phyloP scores from a whole-genome alignment of 2,113 vertebrate genomes.

The Ameiurus melas region DNA sequence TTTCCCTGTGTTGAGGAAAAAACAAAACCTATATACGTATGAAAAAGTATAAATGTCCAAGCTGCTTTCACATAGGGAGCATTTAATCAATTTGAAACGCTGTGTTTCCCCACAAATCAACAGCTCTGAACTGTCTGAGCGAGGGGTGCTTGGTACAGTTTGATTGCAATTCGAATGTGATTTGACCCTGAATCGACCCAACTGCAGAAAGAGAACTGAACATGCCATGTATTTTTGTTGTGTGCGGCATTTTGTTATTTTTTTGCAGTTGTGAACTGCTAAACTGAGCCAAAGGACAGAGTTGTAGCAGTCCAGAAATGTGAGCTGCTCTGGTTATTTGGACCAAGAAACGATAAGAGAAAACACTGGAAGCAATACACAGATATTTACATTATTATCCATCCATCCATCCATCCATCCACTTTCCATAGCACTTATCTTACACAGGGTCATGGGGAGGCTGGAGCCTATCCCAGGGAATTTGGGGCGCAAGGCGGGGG shows the following conservation, averaged over 20 bases:
- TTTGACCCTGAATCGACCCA: background rate
- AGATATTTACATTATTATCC: background rate
- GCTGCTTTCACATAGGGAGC: background rate
- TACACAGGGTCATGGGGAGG: no score
- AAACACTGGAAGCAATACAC: background rate
- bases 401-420: no score
- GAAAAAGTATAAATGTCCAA: background rate
- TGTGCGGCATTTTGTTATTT: background rate
- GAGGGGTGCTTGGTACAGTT: background rate
- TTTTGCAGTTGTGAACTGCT: background rate
- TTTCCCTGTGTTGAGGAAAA: no score
- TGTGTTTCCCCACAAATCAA: background rate
- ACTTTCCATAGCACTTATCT: no score
- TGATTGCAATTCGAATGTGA: background rate
- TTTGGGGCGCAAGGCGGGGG: no score
- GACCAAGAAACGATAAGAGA: background rate
- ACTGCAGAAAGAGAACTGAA: background rate
- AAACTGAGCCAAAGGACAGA: background rate
- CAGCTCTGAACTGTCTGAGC: background rate
- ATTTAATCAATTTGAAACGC: background rate
- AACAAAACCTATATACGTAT: no score
- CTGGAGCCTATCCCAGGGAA: no score
- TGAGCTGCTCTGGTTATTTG: background rate
- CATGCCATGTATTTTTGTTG: background rate
- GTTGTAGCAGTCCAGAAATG: background rate